These are phyloP conservation scores for Clinocottus analis DNA, from an alignment of 2,113 vertebrate species.

Conservation along the genomic window DNA sequence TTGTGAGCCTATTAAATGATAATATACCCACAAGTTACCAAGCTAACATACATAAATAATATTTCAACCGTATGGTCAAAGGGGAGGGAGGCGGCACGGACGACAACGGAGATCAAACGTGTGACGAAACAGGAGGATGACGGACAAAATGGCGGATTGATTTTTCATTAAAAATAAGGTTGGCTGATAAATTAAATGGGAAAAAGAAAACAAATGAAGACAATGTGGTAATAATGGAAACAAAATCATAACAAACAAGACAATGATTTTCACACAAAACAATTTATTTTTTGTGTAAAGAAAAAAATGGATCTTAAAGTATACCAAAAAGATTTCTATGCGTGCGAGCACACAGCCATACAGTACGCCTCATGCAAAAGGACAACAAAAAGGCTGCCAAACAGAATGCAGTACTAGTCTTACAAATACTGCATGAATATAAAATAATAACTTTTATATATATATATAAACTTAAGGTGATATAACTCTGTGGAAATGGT, in stretches of 20 bases:
- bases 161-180: background rate
- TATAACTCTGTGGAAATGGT: slow-evolving; percentile 69
- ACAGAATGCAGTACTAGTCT: slow-evolving; percentile 69
- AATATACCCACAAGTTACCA: background rate
- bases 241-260: slow-evolving; percentile 81
- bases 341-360: slow-evolving; percentile 62
- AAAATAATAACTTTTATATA: background rate
- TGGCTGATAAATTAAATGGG: background rate
- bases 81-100: slow-evolving; percentile 7
- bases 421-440: slow-evolving; percentile 75
- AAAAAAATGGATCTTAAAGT: slow-evolving; percentile 50
- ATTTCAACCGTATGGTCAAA: background rate
- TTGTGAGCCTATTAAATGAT: background rate
- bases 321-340: slow-evolving; percentile 70
- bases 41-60: background rate
- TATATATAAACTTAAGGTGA: slow-evolving; percentile 41
- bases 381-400: slow-evolving; percentile 67
- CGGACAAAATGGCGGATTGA: slow-evolving; percentile 30
- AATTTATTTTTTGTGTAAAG: slow-evolving; percentile 82
- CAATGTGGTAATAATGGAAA: slow-evolving; percentile 65
- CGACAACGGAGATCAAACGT: slow-evolving; percentile 12
- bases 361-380: slow-evolving; percentile 65
- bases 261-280: slow-evolving; percentile 81
- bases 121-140: slow-evolving; percentile 42
- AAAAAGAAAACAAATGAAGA: slow-evolving; percentile 46